phyloP scores from a whole-genome alignment of 2,797 vertebrate genomes.

The Tangara arthus region DNA sequence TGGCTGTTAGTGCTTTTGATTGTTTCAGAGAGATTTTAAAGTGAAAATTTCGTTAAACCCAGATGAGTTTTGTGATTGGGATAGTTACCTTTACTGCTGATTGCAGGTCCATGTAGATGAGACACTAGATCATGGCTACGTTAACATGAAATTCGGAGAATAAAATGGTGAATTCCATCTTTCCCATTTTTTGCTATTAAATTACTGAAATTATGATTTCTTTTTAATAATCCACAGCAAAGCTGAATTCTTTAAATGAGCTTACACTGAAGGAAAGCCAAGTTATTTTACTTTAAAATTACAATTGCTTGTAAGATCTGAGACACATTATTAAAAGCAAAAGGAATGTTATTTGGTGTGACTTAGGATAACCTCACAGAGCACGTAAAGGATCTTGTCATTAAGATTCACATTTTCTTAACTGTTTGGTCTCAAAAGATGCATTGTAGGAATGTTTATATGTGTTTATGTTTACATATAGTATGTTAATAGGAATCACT shows the following conservation, averaged over 20 bases:
- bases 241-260: not conserved
- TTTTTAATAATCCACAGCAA: not conserved
- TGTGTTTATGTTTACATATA: not conserved
- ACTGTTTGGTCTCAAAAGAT: not conserved
- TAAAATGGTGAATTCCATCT: not conserved
- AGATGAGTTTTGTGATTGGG: not conserved
- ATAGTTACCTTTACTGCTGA: not conserved
- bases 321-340: not conserved
- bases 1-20: not conserved
- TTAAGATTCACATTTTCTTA: not conserved
- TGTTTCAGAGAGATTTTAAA: not conserved
- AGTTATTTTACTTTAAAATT: not conserved
- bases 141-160: not conserved
- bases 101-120: not conserved
- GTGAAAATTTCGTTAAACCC: not conserved
- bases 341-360: not conserved
- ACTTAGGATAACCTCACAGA: not conserved
- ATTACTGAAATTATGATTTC: not conserved
- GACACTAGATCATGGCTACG: not conserved
- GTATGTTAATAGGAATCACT: not conserved
- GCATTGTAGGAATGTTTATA: not conserved
- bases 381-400: not conserved
- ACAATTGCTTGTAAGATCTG: not conserved
- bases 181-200: not conserved
- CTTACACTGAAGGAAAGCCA: not conserved